Evolutionary conservation across 2,113 vertebrate species (phyloP).

Genomic region (Lycaon pictus): DNA sequence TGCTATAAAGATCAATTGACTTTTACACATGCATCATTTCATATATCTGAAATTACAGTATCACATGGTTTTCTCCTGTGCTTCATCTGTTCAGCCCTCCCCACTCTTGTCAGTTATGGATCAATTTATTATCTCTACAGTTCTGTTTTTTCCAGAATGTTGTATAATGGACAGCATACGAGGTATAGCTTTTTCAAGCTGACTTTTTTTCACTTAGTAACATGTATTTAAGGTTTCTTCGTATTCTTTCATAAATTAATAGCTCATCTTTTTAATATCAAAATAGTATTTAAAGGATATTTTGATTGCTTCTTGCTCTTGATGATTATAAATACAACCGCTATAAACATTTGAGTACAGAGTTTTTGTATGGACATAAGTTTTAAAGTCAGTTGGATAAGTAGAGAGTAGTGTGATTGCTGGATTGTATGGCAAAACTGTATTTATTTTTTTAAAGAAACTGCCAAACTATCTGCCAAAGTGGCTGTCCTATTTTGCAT

Average conservation of each 20-base stretch:
- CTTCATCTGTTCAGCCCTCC: neutral
- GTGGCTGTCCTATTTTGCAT: neutral
- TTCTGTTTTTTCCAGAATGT: neutral
- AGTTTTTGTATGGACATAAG: neutral
- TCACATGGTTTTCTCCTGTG: neutral
- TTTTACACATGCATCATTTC: neutral
- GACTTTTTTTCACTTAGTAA: neutral
- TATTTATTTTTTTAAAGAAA: neutral
- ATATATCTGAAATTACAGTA: neutral
- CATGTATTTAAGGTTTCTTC: neutral
- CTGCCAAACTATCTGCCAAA: neutral
- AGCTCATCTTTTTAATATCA: neutral
- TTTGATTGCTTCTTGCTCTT: neutral
- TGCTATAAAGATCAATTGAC: neutral
- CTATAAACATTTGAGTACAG: neutral
- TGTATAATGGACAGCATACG: neutral
- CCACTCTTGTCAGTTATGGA: neutral
- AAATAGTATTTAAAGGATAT: neutral
- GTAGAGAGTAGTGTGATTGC: neutral
- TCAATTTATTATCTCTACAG: neutral
- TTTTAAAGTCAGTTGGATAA: neutral
- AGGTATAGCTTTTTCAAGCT: neutral
- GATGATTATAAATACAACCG: neutral
- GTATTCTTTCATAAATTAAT: neutral
- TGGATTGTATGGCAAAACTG: neutral